Evolutionary conservation across 2,113 vertebrate genomes (phyloP).

Genomic region (Bombycilla garrulus): DNA sequence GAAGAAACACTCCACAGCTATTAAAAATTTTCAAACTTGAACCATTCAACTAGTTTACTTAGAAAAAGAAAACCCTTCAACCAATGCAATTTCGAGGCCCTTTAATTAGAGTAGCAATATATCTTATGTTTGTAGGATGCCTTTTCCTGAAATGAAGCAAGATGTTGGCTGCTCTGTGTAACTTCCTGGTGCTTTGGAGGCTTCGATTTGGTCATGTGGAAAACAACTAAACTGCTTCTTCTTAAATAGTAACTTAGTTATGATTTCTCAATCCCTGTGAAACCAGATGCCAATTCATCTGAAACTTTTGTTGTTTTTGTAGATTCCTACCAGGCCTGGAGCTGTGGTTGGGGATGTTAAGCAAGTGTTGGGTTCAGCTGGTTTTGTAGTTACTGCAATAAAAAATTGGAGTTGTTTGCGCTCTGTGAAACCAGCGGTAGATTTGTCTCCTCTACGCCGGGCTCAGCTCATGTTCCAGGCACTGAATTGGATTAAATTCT

Average conservation of each 20-base stretch:
- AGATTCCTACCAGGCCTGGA: neutral
- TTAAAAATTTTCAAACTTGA: neutral
- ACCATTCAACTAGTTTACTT: neutral
- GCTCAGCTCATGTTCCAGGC: conserved; percentile 68
- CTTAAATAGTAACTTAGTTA: neutral
- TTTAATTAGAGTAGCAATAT: neutral
- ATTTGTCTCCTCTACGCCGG: neutral
- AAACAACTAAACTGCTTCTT: conserved; percentile 18
- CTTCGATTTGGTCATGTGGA: conserved; percentile 10
- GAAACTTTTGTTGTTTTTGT: neutral
- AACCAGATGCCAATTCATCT: neutral
- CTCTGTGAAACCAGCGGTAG: neutral
- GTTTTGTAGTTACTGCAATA: neutral
- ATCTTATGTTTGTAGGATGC: neutral
- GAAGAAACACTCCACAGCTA: neutral
- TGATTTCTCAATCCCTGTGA: neutral
- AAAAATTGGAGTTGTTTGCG: neutral
- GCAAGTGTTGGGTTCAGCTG: neutral
- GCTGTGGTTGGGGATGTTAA: neutral
- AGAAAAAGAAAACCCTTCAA: neutral
- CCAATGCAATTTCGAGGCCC: neutral
- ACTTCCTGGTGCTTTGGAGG: conserved; percentile 35
- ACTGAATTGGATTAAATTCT: conserved; percentile 83
- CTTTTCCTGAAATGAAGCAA: conserved; percentile 5
- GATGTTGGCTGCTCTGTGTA: neutral